phyloP scores from a whole-genome alignment of 2,797 vertebrate genomes.

The Anguilla megastoma region DNA sequence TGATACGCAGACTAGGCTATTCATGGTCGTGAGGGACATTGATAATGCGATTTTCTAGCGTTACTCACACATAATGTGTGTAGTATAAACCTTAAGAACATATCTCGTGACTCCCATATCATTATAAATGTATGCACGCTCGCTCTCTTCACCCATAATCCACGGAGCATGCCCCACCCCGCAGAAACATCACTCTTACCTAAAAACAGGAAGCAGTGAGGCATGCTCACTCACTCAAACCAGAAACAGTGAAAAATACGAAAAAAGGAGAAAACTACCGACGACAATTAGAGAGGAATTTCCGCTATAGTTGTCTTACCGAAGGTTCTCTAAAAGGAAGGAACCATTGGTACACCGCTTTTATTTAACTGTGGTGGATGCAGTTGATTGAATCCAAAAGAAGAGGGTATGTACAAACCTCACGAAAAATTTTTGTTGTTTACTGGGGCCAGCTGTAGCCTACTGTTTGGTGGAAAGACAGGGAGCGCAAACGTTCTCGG shows the following conservation, averaged over 20 bases:
- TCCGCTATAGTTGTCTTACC: neutral
- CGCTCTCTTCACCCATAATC: conserved; percentile 16
- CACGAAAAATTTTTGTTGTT: conserved; percentile 17
- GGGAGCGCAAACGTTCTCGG: neutral
- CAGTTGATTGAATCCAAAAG: conserved; percentile 16
- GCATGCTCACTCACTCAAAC: conserved; percentile 14
- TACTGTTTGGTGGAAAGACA: neutral
- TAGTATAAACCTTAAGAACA: neutral
- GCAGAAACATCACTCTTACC: conserved; percentile 23
- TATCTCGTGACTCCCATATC: conserved; percentile 4
- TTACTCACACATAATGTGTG: neutral
- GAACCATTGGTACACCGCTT: neutral
- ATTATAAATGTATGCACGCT: neutral
- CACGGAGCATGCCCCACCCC: conserved; percentile 16
- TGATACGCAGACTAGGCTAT: neutral
- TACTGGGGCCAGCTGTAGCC: neutral
- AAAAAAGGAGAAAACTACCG: neutral
- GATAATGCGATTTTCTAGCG: neutral
- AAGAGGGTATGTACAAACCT: conserved; percentile 15
- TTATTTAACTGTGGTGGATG: conserved; percentile 15
- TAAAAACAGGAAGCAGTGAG: conserved; percentile 19
- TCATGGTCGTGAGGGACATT: neutral
- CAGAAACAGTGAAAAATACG: conserved; percentile 10
- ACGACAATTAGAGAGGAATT: neutral
- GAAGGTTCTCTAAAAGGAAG: conserved; percentile 1